Evolutionary conservation across 2,113 vertebrate genomes (phyloP).

Genomic region (Dolichallabes microphthalmus): DNA sequence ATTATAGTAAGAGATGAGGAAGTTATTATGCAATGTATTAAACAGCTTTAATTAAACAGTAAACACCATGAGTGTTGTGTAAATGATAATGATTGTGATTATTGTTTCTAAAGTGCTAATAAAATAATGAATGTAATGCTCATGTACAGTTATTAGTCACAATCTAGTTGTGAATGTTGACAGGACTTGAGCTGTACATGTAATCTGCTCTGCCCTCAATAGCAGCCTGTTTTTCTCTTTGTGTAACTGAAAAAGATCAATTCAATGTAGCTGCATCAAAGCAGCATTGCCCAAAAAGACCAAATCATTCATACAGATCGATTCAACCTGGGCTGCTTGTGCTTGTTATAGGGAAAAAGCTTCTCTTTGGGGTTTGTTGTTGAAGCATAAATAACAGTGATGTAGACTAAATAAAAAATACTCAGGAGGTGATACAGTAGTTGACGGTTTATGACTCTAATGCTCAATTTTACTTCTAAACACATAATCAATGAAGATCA

Average conservation of each 20-base stretch:
- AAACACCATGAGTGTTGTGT: background rate
- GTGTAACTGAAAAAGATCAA: constrained; percentile 17
- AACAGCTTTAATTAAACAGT: no score
- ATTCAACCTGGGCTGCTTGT: constrained; percentile 20
- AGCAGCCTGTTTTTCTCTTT: background rate
- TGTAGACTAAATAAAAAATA: constrained; percentile 33
- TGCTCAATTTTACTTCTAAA: constrained; percentile 3
- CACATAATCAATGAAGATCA: background rate
- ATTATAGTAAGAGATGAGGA: background rate
- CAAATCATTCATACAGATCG: constrained; percentile 45
- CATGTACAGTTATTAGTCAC: background rate
- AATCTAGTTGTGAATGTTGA: background rate
- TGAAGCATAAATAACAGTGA: constrained; percentile 43
- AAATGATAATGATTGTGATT: background rate
- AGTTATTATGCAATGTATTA: background rate
- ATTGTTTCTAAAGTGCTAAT: constrained; percentile 10
- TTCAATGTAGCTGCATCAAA: constrained; percentile 48
- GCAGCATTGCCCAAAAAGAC: constrained; percentile 28
- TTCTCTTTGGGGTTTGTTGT: constrained; percentile 28
- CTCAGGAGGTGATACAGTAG: background rate
- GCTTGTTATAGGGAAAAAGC: background rate
- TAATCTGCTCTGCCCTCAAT: constrained; percentile 7
- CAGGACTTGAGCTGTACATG: background rate
- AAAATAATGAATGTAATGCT: background rate
- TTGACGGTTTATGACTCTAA: constrained; percentile 9